Evolutionary conservation across 1,140 invertebrate genomes (phyloP).

Genomic region (Lethocerus indicus): DNA sequence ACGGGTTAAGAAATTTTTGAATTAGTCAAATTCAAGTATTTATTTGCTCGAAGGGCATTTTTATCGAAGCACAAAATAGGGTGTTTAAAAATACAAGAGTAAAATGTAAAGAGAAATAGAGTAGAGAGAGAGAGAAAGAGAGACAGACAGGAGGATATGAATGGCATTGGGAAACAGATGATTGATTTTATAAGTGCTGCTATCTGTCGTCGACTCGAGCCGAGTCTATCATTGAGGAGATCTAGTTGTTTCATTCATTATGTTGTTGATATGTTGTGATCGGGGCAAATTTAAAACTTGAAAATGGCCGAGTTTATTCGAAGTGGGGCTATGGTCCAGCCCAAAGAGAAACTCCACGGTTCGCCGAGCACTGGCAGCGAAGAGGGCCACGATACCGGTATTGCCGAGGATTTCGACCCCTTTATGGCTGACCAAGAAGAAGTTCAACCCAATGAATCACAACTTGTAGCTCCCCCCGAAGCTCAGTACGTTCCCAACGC

Average conservation of each 20-base stretch:
- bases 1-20: no score
- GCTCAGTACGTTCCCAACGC: constrained; percentile 35
- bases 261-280: neutral
- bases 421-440: constrained; percentile 49
- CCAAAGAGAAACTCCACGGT: constrained; percentile 37
- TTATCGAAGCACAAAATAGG: no score
- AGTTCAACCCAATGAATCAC: constrained; percentile 46
- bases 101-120: no score
- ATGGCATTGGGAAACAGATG: no score
- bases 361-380: constrained; percentile 71
- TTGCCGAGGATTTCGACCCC: constrained; percentile 54
- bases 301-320: constrained; percentile 37
- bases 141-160: no score
- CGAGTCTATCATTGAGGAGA: no score
- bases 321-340: constrained; percentile 32
- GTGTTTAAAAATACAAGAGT: no score
- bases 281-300: neutral
- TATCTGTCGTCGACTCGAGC: no score
- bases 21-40: no score
- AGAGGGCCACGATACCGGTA: constrained; percentile 47
- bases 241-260: constrained; percentile 5
- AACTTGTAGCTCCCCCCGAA: constrained; percentile 35
- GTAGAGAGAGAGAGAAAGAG: no score
- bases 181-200: no score
- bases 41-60: no score